A percentile compares a stretch with the other conserved stretches of the same genome.
These are phyloP conservation scores for Peromyscus attwateri DNA, from an alignment of 2,797 vertebrate species.

Conservation along the genomic window DNA sequence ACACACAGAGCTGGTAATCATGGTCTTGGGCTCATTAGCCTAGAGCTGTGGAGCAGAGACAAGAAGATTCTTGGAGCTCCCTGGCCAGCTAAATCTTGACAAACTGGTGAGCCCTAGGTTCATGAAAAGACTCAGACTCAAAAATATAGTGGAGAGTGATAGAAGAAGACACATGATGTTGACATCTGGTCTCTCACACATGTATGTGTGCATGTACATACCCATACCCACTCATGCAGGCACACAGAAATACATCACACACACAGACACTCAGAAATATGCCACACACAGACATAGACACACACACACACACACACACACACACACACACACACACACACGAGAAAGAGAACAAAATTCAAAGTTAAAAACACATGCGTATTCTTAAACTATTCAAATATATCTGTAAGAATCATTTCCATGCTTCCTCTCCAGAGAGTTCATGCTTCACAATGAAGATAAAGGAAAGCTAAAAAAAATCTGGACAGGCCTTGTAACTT, in stretches of 20 bases:
- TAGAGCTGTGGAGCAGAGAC: neutral
- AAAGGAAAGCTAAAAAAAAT: neutral
- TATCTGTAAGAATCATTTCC: neutral
- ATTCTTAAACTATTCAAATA: constrained; percentile 15
- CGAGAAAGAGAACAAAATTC: neutral
- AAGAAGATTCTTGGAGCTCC: neutral
- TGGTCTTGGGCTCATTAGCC: neutral
- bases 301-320: neutral
- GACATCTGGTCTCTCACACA: neutral
- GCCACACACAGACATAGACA: neutral
- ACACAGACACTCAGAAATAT: neutral
- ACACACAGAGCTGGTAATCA: neutral
- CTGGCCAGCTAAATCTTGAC: neutral
- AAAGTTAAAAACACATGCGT: constrained; percentile 19
- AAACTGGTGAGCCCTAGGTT: neutral
- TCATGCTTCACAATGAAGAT: neutral
- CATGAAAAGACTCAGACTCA: neutral
- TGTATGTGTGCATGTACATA: neutral
- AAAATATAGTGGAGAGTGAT: neutral
- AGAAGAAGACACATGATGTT: neutral
- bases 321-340: neutral
- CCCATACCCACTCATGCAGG: neutral
- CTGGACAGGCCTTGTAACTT: neutral
- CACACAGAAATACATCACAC: neutral
- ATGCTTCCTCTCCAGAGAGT: neutral